phyloP scores from a whole-genome alignment of 2,888 invertebrate species.

The Rhagium mordax region DNA sequence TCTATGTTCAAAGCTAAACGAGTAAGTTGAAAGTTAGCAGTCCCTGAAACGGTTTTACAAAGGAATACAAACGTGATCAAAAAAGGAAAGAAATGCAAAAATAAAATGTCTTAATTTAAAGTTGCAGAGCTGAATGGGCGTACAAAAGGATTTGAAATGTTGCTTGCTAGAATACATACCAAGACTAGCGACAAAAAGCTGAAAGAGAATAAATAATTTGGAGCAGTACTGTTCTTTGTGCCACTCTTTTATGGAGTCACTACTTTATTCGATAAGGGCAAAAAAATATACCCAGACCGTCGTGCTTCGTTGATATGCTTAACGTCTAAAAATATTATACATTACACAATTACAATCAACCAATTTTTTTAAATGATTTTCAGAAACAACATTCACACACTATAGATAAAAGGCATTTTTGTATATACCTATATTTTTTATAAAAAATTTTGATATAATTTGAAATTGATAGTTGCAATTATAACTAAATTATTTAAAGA shows the following conservation, averaged over 20 bases:
- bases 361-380: no score
- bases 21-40: constrained; percentile 24
- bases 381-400: no score
- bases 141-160: constrained; percentile 35
- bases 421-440: no score
- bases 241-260: constrained; percentile 25
- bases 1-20: constrained; percentile 13
- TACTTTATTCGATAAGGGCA: constrained; percentile 28
- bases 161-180: constrained; percentile 28
- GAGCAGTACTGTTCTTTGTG: constrained; percentile 24
- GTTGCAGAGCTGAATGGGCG: constrained; percentile 25
- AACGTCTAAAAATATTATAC: neutral
- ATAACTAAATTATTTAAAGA: no score
- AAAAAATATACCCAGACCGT: neutral
- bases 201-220: constrained; percentile 36
- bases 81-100: constrained; percentile 39
- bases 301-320: neutral
- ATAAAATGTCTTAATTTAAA: constrained; percentile 45
- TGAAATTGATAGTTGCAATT: no score
- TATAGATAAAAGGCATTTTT: no score
- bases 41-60: constrained; percentile 27
- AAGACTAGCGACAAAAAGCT: constrained; percentile 25
- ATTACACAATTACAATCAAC: no score
- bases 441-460: no score
- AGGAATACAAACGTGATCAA: constrained; percentile 31